Base-by-base conservation (phyloP, 2,888 invertebrate species). In the Slavum lentiscoides region DNA sequence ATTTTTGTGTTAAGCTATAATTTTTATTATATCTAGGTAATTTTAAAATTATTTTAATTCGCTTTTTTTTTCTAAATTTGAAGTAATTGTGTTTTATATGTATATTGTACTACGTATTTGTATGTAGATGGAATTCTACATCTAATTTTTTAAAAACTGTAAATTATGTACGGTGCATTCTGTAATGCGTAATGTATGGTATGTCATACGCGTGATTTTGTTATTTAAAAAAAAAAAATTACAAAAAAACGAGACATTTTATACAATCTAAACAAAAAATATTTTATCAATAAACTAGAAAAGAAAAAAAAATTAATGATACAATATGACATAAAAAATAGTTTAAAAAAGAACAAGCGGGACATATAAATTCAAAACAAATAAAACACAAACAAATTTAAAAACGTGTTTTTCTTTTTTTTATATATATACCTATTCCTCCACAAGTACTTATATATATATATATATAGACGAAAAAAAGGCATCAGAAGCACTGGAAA, bases 11-110 rank as follows among this genome's bases (percentile, higher is more conserved):
- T 49, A 70, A 69, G 77, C 6, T 80, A 64, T 80, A 70, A 80
- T 70, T 80, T 77, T 70, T 80, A 80, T 70, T 80, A 70, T 80
- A 70, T 30, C 77, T 80, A 80, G 62, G 62, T 80, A 80, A 55
- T 74, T 62, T 76, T 77, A 70, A 69, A 77, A 77, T 69, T 77
- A 69, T 62, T 80, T 72, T 64, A 70, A 55, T 17, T 80, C 17
- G 39, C 69, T 68, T 17, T 64, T 80, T 80, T 80, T 80, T 72
- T 77, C 62, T 80, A 66, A 80, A 77, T 80, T 72, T 72, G 23
- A 70, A 72, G 39, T 39, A 30, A 70, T 62, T 72, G 55, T 80
- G 69, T 69, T 77, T 69, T 69, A 62, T 62, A 62, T 75, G 59
- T 75, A 69, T 53, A 72, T 70, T 58, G 55, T 64, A 58, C 53